Evolutionary conservation across 2,888 invertebrate species (phyloP), one percentile per base, ranked within the genome.

Genomic region (Operophtera brumata): DNA sequence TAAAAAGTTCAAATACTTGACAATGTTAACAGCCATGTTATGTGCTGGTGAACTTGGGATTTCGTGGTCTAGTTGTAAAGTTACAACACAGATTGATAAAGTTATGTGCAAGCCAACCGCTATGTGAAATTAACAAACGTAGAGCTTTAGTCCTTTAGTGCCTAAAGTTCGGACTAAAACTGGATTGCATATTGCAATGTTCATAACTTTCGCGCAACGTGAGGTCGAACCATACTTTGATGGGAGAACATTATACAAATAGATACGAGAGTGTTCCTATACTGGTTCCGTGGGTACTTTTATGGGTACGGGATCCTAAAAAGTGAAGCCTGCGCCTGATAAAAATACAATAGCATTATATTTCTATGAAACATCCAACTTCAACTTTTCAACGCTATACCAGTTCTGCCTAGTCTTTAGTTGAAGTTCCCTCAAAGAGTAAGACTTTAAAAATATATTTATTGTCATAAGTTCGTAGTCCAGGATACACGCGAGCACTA

Each of bases 101-200:
- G 78, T 84, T 84, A 35, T 44, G 44, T 34, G 80, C 78, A 75
- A 69, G 70, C 76, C 63, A 75, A 70, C 77, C 77, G 78, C 77
- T 81, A 78, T 82, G 80, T 79, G 78, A 80, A 84, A 85, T 86
- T 85, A 80, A 82, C 83, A 82, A 86, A 86, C 84, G 84, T 85
- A 70, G 69, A 70, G 65, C 71, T 68, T 67, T 72, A 71, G 72
- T 74, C 75, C 79, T 77, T 73, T 77, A 72, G 64, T 69, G 67
- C 67, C 60, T 64, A 56, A 75, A 79, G 70, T 80, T 77, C 64
- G 65, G 59, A 64, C 68, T 66, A 48, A 64, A 66, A 59, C 65
- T 68, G 70, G 68, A 78, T 77, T 75, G 77, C 77, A 78, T 77
- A 77, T 80, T 78, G 67, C 64, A 65, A 66, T 51, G 48, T 57